Evolutionary conservation across 2,888 invertebrate genomes (phyloP).

Genomic region (Cataglyphis albicans): DNA sequence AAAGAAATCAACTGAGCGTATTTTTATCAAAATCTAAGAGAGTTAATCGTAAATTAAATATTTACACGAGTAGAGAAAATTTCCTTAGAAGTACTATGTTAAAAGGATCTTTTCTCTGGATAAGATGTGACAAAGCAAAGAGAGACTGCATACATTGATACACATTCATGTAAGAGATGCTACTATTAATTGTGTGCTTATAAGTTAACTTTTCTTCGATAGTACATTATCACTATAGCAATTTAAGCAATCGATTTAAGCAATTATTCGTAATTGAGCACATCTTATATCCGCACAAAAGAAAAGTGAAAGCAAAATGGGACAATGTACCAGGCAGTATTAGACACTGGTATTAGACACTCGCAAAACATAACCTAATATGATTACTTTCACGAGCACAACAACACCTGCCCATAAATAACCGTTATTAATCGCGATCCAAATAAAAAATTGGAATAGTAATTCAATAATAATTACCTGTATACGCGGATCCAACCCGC

Average conservation of each 20-base stretch:
- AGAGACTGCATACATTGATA: not conserved
- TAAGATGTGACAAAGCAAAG: not conserved
- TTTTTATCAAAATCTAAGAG: not conserved
- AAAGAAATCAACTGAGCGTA: not conserved
- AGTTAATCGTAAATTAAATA: not conserved
- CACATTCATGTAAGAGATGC: not conserved
- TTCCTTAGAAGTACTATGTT: too few species aligned
- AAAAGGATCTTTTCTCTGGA: not conserved
- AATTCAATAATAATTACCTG: constrained; percentile 83
- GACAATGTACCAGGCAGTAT: constrained; percentile 82
- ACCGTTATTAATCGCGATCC: not conserved
- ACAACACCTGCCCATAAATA: not conserved
- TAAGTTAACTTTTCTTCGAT: not conserved
- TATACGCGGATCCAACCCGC: constrained; percentile 87
- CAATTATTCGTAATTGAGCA: not conserved
- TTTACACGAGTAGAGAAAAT: too few species aligned
- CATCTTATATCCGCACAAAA: constrained; percentile 1
- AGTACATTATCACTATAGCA: not conserved
- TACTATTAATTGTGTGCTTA: too few species aligned
- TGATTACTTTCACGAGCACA: not conserved
- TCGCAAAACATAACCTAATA: constrained; percentile 68
- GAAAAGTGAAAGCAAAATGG: constrained; percentile 81
- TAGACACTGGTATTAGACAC: constrained; percentile 70
- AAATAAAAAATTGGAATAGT: not conserved
- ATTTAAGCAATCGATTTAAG: not conserved